A percentile compares a stretch with the other conserved stretches of the same genome.
These are phyloP conservation scores for Agrilus mali DNA, from an alignment of 2,888 invertebrate genomes.

Conservation along the genomic window DNA sequence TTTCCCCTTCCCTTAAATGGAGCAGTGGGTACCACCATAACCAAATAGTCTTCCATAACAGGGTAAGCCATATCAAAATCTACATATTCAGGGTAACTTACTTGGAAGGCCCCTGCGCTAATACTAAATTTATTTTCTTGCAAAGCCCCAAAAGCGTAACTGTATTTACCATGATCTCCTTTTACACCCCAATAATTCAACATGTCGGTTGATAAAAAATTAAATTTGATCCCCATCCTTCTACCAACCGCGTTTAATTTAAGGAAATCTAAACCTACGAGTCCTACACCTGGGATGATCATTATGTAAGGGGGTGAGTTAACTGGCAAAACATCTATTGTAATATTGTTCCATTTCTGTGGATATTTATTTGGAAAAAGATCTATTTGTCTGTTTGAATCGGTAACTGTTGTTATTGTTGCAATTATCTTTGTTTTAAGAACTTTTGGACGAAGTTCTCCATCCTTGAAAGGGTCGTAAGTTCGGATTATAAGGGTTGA, in stretches of 20 bases:
- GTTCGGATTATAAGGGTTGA: too few species aligned
- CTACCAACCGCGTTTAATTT: too few species aligned
- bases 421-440: too few species aligned
- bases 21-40: slow-evolving; percentile 6
- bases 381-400: background rate
- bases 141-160: slow-evolving; percentile 2
- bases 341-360: too few species aligned
- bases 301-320: background rate
- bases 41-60: slow-evolving; percentile 6
- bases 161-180: slow-evolving; percentile 1
- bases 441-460: too few species aligned
- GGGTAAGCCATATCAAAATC: slow-evolving; percentile 7
- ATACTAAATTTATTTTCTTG: slow-evolving; percentile 1
- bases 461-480: too few species aligned
- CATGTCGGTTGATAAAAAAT: too few species aligned
- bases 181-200: slow-evolving; percentile 1
- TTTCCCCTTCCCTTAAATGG: background rate
- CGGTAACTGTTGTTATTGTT: background rate
- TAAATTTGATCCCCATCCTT: too few species aligned
- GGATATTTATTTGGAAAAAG: background rate
- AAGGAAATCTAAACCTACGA: too few species aligned
- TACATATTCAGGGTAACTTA: background rate
- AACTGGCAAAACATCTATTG: too few species aligned
- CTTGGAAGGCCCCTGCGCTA: slow-evolving; percentile 3
- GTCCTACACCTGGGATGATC: too few species aligned